Percentiles rank a stretch among this genome's conserved stretches.
Evolutionary conservation across 1,140 invertebrate genomes (phyloP).

Genomic region (Cydia amplana): DNA sequence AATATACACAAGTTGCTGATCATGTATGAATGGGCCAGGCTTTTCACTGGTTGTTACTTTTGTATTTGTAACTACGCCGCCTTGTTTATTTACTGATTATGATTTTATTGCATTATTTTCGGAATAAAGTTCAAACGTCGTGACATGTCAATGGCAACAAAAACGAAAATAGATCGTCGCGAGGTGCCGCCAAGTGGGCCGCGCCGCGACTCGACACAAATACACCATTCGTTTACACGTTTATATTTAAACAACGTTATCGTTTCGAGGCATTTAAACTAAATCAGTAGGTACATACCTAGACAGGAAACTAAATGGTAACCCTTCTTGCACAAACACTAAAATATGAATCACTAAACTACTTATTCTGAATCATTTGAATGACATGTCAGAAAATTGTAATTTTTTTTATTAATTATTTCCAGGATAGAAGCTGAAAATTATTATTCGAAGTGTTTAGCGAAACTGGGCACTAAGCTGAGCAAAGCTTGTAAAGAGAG

Average conservation of each 20-base stretch:
- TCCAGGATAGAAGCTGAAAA: slow-evolving; percentile 92
- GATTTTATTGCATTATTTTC: not conserved
- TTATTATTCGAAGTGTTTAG: slow-evolving; percentile 93
- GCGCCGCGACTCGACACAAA: slow-evolving; percentile 44
- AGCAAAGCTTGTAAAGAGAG: slow-evolving; percentile 89
- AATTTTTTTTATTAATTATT: slow-evolving; percentile 37
- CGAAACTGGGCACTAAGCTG: slow-evolving; percentile 92
- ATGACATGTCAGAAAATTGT: not conserved
- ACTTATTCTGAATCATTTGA: not conserved
- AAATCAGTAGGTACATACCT: not conserved
- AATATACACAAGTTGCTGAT: too few species aligned
- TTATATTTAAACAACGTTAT: slow-evolving; percentile 37
- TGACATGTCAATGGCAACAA: slow-evolving; percentile 59
- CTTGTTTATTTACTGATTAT: too few species aligned
- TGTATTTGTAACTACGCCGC: too few species aligned
- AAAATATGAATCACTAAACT: not conserved
- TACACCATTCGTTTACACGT: slow-evolving; percentile 36
- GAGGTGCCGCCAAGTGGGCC: slow-evolving; percentile 59
- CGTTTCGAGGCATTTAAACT: slow-evolving; percentile 33
- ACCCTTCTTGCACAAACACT: not conserved
- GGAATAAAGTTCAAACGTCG: slow-evolving; percentile 40
- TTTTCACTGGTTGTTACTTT: too few species aligned
- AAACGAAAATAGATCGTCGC: slow-evolving; percentile 58
- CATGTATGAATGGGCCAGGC: too few species aligned
- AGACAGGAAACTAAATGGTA: not conserved